A percentile compares a stretch with the other conserved stretches of the same genome.
Conservation (phyloP, 2,888 invertebrate species). For the Cryptosula pallasiana region DNA sequence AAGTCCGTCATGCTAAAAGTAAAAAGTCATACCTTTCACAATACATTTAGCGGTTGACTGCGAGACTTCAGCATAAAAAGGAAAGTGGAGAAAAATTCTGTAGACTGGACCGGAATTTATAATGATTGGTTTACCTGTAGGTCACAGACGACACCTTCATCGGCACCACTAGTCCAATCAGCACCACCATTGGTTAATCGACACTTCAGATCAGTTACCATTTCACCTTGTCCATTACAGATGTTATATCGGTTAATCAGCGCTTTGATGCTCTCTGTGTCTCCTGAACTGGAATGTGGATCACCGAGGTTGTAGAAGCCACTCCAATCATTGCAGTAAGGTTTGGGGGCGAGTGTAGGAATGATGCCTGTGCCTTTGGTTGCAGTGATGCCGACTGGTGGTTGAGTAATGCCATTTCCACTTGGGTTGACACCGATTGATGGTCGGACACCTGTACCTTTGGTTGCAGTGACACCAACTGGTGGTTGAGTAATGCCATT, state of each 20-base stretch:
- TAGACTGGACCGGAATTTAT: too few relatives aligned
- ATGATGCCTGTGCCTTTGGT: background rate
- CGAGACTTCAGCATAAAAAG: background rate
- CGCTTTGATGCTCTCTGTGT: background rate
- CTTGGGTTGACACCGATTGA: background rate
- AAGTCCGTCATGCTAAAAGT: conserved; percentile 64
- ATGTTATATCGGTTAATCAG: background rate
- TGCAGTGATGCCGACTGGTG: background rate
- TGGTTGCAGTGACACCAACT: background rate
- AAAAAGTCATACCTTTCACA: background rate
- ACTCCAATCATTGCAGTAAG: conserved; percentile 6
- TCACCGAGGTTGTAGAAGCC: conserved; percentile 5
- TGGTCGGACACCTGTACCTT: background rate
- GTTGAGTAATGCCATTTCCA: background rate
- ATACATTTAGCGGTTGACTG: background rate
- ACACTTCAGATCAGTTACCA: background rate
- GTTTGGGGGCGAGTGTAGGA: background rate
- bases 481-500: background rate
- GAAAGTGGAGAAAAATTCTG: background rate
- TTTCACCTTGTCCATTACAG: conserved; percentile 7
- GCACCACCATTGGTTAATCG: background rate
- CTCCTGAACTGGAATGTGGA: background rate
- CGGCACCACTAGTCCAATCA: background rate
- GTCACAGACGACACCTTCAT: background rate
- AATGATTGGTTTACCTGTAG: background rate